Conservation (phyloP, 2,113 vertebrate species). For the Blennius ocellaris region DNA sequence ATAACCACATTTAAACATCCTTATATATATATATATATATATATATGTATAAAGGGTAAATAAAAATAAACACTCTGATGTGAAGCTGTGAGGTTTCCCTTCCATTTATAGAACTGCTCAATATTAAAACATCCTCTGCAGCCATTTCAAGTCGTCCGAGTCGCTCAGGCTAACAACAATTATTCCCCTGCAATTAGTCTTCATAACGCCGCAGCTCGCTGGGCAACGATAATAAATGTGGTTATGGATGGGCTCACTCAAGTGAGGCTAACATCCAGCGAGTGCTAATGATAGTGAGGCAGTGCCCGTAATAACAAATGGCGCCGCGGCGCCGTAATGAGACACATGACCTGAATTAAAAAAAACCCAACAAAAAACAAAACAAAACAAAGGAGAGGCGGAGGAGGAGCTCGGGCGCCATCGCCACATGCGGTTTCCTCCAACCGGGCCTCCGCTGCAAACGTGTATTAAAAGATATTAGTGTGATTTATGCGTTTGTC, state of each 20-base stretch:
- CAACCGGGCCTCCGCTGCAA: constrained; percentile 18
- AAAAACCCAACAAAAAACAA: no score
- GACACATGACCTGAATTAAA: constrained; percentile 47
- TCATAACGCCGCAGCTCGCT: constrained; percentile 50
- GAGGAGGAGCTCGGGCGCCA: constrained; percentile 8
- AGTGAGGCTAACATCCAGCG: constrained; percentile 52
- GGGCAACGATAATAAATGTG: constrained; percentile 55
- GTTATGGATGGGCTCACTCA: constrained; percentile 55
- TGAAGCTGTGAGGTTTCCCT: neutral
- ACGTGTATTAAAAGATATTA: constrained; percentile 46
- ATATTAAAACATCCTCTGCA: constrained; percentile 21
- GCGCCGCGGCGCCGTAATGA: constrained; percentile 45
- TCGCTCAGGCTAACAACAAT: constrained; percentile 52
- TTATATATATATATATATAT: no score
- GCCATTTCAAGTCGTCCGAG: constrained; percentile 29
- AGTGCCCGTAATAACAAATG: constrained; percentile 52
- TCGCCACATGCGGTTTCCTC: constrained; percentile 27
- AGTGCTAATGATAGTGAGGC: constrained; percentile 52
- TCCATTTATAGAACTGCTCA: neutral
- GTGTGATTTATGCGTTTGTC: constrained; percentile 60
- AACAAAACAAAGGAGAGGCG: constrained; percentile 5
- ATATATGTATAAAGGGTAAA: no score
- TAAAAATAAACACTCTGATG: neutral
- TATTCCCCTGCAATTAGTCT: constrained; percentile 61
- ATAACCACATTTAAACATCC: no score